Evolutionary conservation across 1,140 invertebrate species (phyloP), one percentile per base, ranked within the genome.

Genomic region (Drosophila arawakana): DNA sequence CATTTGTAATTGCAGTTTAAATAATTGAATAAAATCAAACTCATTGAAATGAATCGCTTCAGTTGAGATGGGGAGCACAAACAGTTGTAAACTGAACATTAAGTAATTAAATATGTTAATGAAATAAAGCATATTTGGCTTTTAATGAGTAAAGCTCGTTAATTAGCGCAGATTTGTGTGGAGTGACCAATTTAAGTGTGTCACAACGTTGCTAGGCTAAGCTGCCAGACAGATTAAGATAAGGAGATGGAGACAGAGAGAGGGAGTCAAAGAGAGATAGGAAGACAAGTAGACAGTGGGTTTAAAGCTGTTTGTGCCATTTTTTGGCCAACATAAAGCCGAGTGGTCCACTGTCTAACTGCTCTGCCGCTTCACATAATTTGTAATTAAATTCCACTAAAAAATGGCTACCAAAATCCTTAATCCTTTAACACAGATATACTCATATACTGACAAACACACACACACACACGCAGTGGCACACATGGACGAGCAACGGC

Each of bases 301-400:
- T 43, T 59, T 50, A 57, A 59, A 49, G 35, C 30, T 57, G 52
- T 55, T 69, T 74, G 34, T 43, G 63, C 60, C 74, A 61, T 13
- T 61, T 34, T 25, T 59, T 52, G 70, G 70, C 21, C 18, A 10
- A 35, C 54, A 15, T 47, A 43, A 50, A 70, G 35, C 34, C 18
- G 34, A 43, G 58, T 15, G 2, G 43, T 58, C 52, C 30, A 44
- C 35, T 55, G 67, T 77, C 58, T 66, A 73, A 71, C 71, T 75
- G 67, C 60, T 80, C 57, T 71, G 76, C 57, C 46, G 84, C 73
- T 75, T 71, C 74, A 68, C 74, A 81, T 84, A 81, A 89, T 89
- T 67, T 83, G 71, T 83, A 81, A 89, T 89, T 89, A 89, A 89
- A 89, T 89, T 83, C 69, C 55, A 83, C 72, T 88, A 75, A 80